Conservation (phyloP, 2,888 invertebrate species). For the Pegoplata infirma region DNA sequence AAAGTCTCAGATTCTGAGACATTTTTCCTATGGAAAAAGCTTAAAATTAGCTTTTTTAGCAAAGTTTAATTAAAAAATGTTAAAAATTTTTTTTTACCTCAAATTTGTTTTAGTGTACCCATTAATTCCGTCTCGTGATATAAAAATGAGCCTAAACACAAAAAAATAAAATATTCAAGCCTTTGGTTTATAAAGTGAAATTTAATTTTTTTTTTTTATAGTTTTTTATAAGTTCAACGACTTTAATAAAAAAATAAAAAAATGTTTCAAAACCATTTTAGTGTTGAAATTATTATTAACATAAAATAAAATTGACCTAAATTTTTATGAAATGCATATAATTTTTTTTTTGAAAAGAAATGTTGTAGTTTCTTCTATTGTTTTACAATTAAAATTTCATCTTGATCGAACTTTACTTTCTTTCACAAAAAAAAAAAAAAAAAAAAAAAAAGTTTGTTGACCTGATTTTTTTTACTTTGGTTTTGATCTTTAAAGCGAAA, state of each 20-base stretch:
- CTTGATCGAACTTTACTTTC: conserved; percentile 51
- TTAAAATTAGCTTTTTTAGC: too few relatives aligned
- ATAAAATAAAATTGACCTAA: conserved; percentile 43
- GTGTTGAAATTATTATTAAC: neutral
- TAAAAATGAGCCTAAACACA: neutral
- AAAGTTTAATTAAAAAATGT: too few relatives aligned
- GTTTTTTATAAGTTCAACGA: neutral
- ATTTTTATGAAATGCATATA: conserved; percentile 33
- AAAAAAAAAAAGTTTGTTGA: conserved; percentile 41
- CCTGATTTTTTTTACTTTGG: conserved; percentile 28
- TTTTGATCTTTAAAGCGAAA: conserved; percentile 41
- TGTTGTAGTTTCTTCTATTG: neutral
- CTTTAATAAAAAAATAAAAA: neutral
- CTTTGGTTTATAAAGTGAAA: neutral
- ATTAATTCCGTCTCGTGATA: conserved; percentile 15
- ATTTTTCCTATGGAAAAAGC: too few relatives aligned
- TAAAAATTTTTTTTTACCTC: too few relatives aligned
- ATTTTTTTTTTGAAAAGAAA: conserved; percentile 27
- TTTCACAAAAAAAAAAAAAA: neutral
- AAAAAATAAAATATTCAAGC: neutral
- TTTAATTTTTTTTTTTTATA: neutral
- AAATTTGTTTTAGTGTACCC: neutral
- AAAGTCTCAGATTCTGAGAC: too few relatives aligned
- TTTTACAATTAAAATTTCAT: conserved; percentile 36
- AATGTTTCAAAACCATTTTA: neutral